Conservation (phyloP, 2,113 vertebrate species). For the Anseranas semipalmata region DNA sequence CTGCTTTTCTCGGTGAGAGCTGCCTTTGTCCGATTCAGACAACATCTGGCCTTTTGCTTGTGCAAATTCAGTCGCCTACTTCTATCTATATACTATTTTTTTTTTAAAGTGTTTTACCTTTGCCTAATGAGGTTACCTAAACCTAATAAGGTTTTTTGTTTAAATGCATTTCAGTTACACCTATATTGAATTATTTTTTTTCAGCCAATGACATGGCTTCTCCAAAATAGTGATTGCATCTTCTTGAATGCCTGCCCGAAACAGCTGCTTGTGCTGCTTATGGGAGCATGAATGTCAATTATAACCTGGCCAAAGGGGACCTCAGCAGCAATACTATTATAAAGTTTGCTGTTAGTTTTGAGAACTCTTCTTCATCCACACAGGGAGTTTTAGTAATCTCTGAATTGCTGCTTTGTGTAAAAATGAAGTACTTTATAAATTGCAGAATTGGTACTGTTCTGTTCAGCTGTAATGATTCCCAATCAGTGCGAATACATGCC, state of each 20-base stretch:
- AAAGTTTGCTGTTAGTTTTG: not conserved
- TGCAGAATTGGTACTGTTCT: not conserved
- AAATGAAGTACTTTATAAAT: not conserved
- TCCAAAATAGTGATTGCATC: not conserved
- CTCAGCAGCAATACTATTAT: not conserved
- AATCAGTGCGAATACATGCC: not conserved
- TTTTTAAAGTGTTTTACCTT: not conserved
- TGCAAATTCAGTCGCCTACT: not conserved
- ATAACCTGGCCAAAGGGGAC: not conserved
- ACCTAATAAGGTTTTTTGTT: not conserved
- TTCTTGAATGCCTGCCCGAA: not conserved
- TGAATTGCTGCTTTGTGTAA: not conserved
- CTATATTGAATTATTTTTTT: not conserved
- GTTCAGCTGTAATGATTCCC: not conserved
- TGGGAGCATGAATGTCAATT: not conserved
- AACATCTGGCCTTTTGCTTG: not conserved
- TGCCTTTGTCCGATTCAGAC: not conserved
- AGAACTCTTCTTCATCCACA: not conserved
- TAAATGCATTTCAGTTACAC: not conserved
- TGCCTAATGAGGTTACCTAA: not conserved
- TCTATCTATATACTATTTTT: not conserved
- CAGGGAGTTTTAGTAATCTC: not conserved
- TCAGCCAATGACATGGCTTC: not conserved
- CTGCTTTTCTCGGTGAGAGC: not conserved
- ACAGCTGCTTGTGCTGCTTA: not conserved